Evolutionary conservation across 2,113 vertebrate genomes (phyloP), one percentile per base, ranked within the genome.

Genomic region (Mesoclemmys tuberculata): DNA sequence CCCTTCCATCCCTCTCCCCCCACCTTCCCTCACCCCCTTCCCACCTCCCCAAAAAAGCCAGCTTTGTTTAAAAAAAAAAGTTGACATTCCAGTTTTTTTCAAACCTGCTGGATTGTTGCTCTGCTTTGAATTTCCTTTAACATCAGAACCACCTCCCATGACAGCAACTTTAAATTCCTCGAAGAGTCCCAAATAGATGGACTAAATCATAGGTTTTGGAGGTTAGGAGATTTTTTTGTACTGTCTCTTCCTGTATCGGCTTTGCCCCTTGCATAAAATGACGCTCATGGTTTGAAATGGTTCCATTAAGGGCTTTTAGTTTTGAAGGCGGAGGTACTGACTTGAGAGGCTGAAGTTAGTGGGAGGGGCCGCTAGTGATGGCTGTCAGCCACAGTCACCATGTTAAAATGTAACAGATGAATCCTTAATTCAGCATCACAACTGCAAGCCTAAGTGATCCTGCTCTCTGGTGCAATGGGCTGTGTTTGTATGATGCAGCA

Each of bases 71-170:
- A 91, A 93, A 68, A 26, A 1, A 21, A 24, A 88, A 0, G 0
- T 48, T 74, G 49, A 64, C 18, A 90, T 91, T 22, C 46, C 26
- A 46, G 1, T 12, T 14, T 35, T 61, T 90, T 92, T 84, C 19
- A 2, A 26, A 80, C 31, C 86, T 79, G 41, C 24, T 83, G 49
- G 44, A 91, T 87, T 94, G 75, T 95, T 94, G 41, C 9, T 94
- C 44, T 93, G 85, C 16, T 88, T 48, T 95, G 81, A 52, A 41
- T 96, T 96, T 21, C 21, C 9, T 95, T 48, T 92, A 71, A 71
- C 95, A 89, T 96, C 55, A 97, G 84, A 93, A 93, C 92, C 94
- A 93, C 93, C 96, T 96, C 89, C 78, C 94, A 84, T 88, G 82
- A 95, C 79, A 38, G 24, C 85, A 78, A 51, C 35, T 93, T 97